Evolutionary conservation across 2,113 vertebrate species (phyloP).

Genomic region (Piaya cayana): DNA sequence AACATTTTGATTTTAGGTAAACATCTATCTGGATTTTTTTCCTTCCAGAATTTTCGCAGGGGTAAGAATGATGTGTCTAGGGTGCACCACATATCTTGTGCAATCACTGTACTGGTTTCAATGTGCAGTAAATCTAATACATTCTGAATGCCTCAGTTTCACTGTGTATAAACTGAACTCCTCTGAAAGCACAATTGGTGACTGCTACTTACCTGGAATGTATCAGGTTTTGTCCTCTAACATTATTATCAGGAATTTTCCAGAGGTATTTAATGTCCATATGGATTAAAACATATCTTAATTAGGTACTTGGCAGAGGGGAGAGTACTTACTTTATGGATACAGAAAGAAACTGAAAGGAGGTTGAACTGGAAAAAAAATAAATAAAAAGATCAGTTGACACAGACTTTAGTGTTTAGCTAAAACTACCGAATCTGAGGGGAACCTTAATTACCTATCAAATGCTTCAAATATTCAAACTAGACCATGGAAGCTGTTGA

Average conservation of each 20-base stretch:
- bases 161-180: neutral
- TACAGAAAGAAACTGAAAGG: neutral
- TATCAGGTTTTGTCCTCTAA: neutral
- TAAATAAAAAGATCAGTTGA: neutral
- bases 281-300: neutral
- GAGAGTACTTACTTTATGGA: neutral
- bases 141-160: neutral
- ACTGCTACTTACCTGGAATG: neutral
- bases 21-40: neutral
- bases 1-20: neutral
- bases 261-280: neutral
- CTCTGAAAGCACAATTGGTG: neutral
- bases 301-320: neutral
- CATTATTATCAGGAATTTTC: neutral
- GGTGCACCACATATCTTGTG: accelerated
- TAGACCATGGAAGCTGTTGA: neutral
- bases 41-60: neutral
- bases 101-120: neutral
- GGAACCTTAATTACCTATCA: neutral
- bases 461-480: conserved; percentile 9
- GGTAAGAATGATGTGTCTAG: neutral
- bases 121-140: neutral
- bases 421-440: neutral
- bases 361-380: neutral
- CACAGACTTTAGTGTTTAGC: neutral